Percentiles rank a stretch among this genome's conserved stretches.
Evolutionary conservation across 2,888 invertebrate species (phyloP).

Genomic region (Orgyia antiqua): DNA sequence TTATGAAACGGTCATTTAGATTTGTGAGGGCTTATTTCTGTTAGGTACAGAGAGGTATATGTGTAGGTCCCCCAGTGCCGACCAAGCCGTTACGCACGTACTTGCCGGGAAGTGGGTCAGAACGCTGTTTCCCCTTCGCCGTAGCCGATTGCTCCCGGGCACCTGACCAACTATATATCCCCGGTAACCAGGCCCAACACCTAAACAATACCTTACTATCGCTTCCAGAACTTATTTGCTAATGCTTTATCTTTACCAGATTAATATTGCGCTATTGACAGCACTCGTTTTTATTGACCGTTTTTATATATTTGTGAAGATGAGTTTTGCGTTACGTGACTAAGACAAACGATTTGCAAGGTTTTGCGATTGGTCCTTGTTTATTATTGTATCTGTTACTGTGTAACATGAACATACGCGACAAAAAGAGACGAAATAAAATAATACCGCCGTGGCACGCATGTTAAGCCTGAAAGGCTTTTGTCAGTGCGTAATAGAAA

Average conservation of each 20-base stretch:
- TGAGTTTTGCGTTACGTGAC: no score
- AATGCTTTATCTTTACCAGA: conserved; percentile 30
- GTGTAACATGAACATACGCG: no score
- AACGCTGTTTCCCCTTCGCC: conserved; percentile 58
- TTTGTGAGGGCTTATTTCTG: conserved; percentile 8
- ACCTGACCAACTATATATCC: conserved; percentile 62
- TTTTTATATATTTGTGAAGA: no score
- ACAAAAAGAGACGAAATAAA: no score
- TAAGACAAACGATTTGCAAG: no score
- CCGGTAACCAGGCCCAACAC: conserved; percentile 52
- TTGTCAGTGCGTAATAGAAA: no score
- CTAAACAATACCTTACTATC: conserved; percentile 35
- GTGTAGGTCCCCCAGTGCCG: conserved; percentile 58
- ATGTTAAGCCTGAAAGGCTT: no score
- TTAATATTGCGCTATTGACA: conserved; percentile 23
- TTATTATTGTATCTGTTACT: no score
- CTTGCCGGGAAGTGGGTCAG: conserved; percentile 56
- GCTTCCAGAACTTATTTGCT: conserved; percentile 47
- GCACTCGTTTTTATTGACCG: conserved; percentile 19
- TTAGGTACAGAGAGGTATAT: conserved; percentile 42
- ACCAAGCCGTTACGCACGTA: conserved; percentile 60
- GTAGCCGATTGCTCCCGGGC: conserved; percentile 51
- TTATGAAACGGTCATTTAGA: no score
- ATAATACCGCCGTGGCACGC: no score
- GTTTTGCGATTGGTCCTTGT: no score